Evolutionary conservation across 2,888 invertebrate genomes (phyloP).

Genomic region (Eupithecia subumbrata): DNA sequence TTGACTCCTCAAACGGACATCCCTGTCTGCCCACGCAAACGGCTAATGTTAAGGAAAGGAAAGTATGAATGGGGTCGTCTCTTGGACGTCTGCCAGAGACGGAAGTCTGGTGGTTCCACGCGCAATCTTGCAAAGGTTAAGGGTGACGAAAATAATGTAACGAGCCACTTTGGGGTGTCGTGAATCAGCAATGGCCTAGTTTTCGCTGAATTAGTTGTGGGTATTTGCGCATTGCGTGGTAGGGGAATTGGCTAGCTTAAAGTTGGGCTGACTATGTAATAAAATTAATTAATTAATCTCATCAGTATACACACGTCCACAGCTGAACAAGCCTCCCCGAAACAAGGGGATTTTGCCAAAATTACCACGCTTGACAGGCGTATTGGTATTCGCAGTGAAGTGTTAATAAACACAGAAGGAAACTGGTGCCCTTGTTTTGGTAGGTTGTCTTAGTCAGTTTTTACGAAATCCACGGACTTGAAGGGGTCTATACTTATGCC

Average conservation of each 20-base stretch:
- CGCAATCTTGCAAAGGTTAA: constrained; percentile 68
- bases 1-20: constrained; percentile 11
- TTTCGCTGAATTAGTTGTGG: constrained; percentile 33
- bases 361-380: no score
- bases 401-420: no score
- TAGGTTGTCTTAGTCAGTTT: no score
- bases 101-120: constrained; percentile 39
- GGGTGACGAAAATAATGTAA: constrained; percentile 70
- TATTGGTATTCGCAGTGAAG: no score
- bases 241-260: neutral
- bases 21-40: constrained; percentile 35
- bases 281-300: no score
- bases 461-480: no score
- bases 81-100: constrained; percentile 39
- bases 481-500: no score
- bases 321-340: no score
- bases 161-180: constrained; percentile 56
- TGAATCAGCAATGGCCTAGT: constrained; percentile 46
- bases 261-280: neutral
- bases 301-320: no score
- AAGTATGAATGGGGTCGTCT: constrained; percentile 43
- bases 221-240: constrained; percentile 36
- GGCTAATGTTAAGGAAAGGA: constrained; percentile 32
- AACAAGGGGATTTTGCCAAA: no score
- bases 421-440: no score